Evolutionary conservation across 30 jellyfish, hydroid and myxozoan genomes (phyloP), one percentile per base, ranked within the genome.

Genomic region (Turritopsis dohrnii): DNA sequence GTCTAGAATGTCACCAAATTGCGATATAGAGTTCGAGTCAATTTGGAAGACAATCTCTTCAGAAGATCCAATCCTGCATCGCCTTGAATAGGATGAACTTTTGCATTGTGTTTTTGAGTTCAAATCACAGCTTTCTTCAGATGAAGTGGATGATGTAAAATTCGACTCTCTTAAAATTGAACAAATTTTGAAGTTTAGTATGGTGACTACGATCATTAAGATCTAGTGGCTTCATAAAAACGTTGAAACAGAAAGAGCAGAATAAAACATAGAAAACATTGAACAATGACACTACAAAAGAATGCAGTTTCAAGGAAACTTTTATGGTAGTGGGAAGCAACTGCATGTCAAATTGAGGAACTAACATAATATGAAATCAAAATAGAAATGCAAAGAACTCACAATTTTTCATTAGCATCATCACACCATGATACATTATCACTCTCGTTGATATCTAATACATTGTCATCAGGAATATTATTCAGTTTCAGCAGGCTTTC

Each of bases 1-100:
- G 75, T 90, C 97, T 16, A 90, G 79, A 25, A 72, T 52, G 25
- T 90, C 97, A 52, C 97, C 98, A 52, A 88, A 84, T 80, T 92
- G 96, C 60, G 75, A 76, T 65, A 82, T 52, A 0, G 98, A 92
- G 19, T 92, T 92, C 5, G 60, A 41, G 66, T 92, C 98, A 52
- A 84, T 75, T 25, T 75, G 81, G 75, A 92, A 88, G 0, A 88
- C 80, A 28, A 88, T 84, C 52, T 88, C 96, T n/a, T 92, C 98
- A 17, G 98, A 92, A 16, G 96, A 84, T 20, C 88, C 96, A 0
- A 79, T 76, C 19, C 75, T 29, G 28, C 31, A 0, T 69, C 77
- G 16, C 0, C 30, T 69, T 23, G 77, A 69, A 69, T n/a, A 27
- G 19, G 77, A 69, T 7, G 77, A 69, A 0, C 22, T 69, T 21